Conservation (phyloP, 2,113 vertebrate genomes). For the Pangasianodon hypophthalmus region DNA sequence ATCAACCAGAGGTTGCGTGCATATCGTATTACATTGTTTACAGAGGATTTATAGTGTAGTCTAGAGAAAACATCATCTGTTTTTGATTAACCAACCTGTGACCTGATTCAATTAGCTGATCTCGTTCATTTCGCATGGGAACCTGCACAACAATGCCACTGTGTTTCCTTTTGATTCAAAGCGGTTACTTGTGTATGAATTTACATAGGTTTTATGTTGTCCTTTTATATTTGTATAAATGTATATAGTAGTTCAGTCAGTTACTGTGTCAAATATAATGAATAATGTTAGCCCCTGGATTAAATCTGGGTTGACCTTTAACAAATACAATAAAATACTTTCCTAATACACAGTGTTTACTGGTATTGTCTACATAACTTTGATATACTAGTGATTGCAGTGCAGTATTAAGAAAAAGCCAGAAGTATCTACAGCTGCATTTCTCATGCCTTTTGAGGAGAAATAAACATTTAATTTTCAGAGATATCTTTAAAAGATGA, state of each 20-base stretch:
- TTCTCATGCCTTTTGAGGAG: neutral
- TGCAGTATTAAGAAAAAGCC: neutral
- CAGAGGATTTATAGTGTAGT: conserved; percentile 41
- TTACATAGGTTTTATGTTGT: neutral
- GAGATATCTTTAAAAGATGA: neutral
- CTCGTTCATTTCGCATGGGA: conserved; percentile 55
- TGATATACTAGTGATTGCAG: neutral
- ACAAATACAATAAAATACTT: neutral
- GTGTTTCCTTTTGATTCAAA: conserved; percentile 43
- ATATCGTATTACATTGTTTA: neutral
- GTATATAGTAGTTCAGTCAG: neutral
- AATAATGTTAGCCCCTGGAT: neutral
- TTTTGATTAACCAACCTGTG: conserved; percentile 64
- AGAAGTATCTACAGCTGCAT: neutral
- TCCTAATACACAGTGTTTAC: neutral
- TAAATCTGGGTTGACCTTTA: neutral
- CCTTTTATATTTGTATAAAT: neutral
- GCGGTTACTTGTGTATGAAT: neutral
- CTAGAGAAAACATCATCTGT: conserved; percentile 74
- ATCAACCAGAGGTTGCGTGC: neutral
- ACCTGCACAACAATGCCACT: conserved; percentile 57
- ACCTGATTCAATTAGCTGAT: conserved; percentile 69
- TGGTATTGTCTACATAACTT: neutral
- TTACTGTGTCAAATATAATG: neutral
- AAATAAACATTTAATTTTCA: conserved; percentile 26